Base-by-base conservation (phyloP, 2,113 vertebrate species). In the Heloderma charlesbogerti region DNA sequence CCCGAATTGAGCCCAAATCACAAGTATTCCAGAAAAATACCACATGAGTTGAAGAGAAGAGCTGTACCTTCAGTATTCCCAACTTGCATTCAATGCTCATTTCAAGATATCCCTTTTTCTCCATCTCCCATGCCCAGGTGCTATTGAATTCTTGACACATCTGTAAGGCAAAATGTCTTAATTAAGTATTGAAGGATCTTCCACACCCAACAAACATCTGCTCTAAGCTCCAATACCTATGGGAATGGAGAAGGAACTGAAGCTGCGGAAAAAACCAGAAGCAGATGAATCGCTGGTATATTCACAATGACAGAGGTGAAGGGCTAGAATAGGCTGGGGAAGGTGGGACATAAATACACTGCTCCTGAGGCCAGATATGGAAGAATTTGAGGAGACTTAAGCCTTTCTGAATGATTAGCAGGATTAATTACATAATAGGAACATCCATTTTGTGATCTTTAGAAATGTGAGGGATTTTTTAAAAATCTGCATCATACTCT, bases 101-200 rank as follows among this genome's bases (percentile, higher is more conserved):
- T 94, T 99, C 98, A 91, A 98, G 97, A 95, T 99, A 99, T 83
- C 99, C 99, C 94, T 99, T 99, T 96, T 99, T 99, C 93, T 99
- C 99, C 98, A 99, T 98, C 95, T 99, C 99, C 99, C 99, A 99
- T 0, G 99, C 99, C 99, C 99, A 99, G 43, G 98, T 99, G 90
- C 97, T 99, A 97, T 99, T 99, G 96, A 99, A 97, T 80, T 99
- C 99, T 97, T 99, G 99, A 95, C 99, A 99, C 93, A 99, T 98
- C 99, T 99, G 90, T 94, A 91, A 92, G 75, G 94, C 31, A 96
- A 96, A 96, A 4, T 0, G 82, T 95, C 90, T 18, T 54, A 89
- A 34, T 90, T 80, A n/a, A 89, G 6, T 20, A 40, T 3, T 5
- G 66, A 67, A 9, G 25, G 6, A 51, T 54, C 72, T 60, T 31